These are phyloP conservation scores for Procambarus clarkii DNA, from an alignment of 1,140 invertebrate genomes.

Conservation along the genomic window DNA sequence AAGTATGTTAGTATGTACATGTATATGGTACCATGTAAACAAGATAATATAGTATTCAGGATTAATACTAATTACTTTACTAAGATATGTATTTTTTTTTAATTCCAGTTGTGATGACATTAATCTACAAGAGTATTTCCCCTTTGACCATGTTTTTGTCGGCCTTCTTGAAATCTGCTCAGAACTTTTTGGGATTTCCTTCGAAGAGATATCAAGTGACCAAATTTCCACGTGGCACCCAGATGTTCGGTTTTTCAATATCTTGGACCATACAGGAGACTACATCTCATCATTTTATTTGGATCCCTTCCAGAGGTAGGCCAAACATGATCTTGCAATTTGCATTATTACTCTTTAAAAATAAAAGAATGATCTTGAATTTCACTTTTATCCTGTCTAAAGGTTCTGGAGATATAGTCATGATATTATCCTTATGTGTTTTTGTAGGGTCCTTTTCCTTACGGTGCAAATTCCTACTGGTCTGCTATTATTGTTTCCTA, in stretches of 20 bases:
- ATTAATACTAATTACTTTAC: too few relatives aligned
- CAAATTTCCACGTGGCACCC: conserved; percentile 86
- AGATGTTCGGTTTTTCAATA: conserved; percentile 89
- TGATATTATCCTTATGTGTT: too few relatives aligned
- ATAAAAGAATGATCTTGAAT: too few relatives aligned
- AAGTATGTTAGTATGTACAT: too few relatives aligned
- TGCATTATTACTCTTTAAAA: too few relatives aligned
- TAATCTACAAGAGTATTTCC: conserved; percentile 88
- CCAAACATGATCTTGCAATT: neutral
- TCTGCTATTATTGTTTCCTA: too few relatives aligned
- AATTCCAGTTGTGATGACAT: conserved; percentile 82
- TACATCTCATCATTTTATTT: conserved; percentile 89
- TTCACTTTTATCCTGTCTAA: too few relatives aligned
- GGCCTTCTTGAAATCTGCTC: conserved; percentile 86
- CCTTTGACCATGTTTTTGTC: conserved; percentile 85
- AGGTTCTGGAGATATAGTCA: too few relatives aligned
- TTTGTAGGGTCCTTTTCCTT: too few relatives aligned
- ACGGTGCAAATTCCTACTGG: too few relatives aligned
- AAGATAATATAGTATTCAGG: too few relatives aligned
- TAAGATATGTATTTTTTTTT: neutral
- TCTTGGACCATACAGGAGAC: conserved; percentile 84
- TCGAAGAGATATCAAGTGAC: conserved; percentile 78
- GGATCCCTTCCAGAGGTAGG: conserved; percentile 85
- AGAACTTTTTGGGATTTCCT: conserved; percentile 88
- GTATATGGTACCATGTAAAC: too few relatives aligned